phyloP scores from a whole-genome alignment of 2,888 invertebrate genomes.

The Catonia carolina region DNA sequence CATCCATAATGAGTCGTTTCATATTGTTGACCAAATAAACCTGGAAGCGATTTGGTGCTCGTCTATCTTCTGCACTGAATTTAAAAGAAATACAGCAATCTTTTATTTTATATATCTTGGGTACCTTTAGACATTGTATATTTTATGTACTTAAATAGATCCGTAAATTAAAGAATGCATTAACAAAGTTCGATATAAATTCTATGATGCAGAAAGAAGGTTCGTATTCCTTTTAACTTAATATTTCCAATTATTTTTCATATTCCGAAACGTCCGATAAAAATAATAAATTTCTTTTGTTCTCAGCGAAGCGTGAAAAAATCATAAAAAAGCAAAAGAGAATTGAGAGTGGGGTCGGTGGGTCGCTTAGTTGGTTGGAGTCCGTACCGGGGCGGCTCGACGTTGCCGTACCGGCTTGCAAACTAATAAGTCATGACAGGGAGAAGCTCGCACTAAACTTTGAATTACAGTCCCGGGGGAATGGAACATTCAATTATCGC shows the following conservation, averaged over 20 bases:
- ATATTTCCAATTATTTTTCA: slow-evolving; percentile 14
- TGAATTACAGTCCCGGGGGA: slow-evolving; percentile 10
- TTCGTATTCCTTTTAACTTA: neutral
- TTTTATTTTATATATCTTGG: too few relatives aligned
- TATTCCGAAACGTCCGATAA: slow-evolving; percentile 12
- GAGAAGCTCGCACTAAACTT: slow-evolving; percentile 8
- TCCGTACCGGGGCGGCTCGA: slow-evolving; percentile 6
- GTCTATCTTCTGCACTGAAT: too few relatives aligned
- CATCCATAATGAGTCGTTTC: too few relatives aligned
- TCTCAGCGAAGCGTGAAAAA: neutral
- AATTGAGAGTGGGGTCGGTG: neutral
- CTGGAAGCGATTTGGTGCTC: too few relatives aligned
- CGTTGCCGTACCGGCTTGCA: too few relatives aligned
- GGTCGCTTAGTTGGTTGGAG: neutral
- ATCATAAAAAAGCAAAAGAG: neutral
- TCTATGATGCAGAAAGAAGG: too few relatives aligned
- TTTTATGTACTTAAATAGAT: too few relatives aligned
- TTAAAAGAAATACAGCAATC: too few relatives aligned
- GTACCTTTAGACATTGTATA: too few relatives aligned
- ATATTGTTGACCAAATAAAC: too few relatives aligned
- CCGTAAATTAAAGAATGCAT: too few relatives aligned
- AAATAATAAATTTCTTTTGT: slow-evolving; percentile 12
- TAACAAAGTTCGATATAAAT: too few relatives aligned
- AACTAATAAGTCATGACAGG: slow-evolving; percentile 11
- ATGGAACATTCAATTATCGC: slow-evolving; percentile 12